Percentiles rank a stretch among this genome's conserved stretches.
phyloP scores from a whole-genome alignment of 2,797 vertebrate species.

The Babyrousa celebensis region DNA sequence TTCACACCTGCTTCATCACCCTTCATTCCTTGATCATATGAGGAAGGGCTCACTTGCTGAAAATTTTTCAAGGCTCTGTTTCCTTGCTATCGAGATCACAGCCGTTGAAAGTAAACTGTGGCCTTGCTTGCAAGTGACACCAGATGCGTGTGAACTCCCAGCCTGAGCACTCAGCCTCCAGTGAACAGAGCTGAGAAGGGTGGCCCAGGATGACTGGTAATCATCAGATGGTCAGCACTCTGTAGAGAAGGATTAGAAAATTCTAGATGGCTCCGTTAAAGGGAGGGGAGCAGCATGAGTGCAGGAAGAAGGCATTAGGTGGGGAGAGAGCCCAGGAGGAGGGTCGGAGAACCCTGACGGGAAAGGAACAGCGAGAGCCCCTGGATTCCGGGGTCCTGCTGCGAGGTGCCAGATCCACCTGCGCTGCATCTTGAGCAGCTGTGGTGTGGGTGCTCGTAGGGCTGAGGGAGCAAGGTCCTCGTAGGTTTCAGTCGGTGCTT shows the following conservation, averaged over 20 bases:
- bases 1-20: not conserved
- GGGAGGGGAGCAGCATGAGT: not conserved
- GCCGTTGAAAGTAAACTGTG: not conserved
- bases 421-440: not conserved
- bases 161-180: not conserved
- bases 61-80: not conserved
- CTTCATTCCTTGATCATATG: not conserved
- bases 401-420: fast-evolving
- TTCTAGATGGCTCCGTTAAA: not conserved
- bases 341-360: not conserved
- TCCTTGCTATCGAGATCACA: not conserved
- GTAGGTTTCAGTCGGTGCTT: not conserved
- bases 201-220: not conserved
- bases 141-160: not conserved
- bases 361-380: not conserved
- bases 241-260: not conserved
- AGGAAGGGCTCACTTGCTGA: not conserved
- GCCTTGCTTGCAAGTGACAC: not conserved
- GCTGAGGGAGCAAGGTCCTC: not conserved
- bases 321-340: not conserved
- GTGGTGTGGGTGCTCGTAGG: too few relatives aligned
- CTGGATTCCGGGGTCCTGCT: not conserved
- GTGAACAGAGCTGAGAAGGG: not conserved
- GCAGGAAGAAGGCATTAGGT: not conserved
- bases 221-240: not conserved